Conservation (phyloP, 2,888 invertebrate genomes). For the Euclidia mi region DNA sequence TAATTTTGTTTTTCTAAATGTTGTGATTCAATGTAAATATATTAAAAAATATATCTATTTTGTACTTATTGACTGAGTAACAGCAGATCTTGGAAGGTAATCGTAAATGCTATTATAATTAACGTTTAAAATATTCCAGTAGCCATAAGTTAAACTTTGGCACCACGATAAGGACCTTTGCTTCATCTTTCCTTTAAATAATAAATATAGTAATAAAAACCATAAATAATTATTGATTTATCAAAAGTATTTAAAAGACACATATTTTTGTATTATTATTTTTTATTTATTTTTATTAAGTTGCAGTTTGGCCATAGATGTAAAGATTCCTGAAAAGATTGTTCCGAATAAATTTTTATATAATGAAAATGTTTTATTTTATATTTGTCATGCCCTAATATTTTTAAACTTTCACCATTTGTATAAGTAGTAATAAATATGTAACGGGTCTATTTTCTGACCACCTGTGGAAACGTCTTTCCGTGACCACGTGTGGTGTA, state of each 20-base stretch:
- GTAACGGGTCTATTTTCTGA: no score
- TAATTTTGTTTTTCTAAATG: constrained; percentile 62
- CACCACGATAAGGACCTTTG: constrained; percentile 45
- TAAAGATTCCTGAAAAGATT: constrained; percentile 69
- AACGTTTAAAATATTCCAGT: constrained; percentile 42
- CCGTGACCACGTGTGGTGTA: no score
- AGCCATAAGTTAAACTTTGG: constrained; percentile 51
- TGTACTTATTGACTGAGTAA: constrained; percentile 80
- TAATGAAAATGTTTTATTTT: constrained; percentile 68
- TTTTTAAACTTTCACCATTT: no score
- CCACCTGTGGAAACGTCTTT: no score
- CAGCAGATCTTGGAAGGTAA: constrained; percentile 48
- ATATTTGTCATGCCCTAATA: constrained; percentile 15
- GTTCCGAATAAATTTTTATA: constrained; percentile 83
- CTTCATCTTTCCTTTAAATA: constrained; percentile 49
- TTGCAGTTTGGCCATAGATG: constrained; percentile 69
- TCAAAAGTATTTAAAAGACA: constrained; percentile 73
- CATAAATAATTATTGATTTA: constrained; percentile 44
- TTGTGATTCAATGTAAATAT: constrained; percentile 81
- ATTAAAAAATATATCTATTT: constrained; percentile 67
- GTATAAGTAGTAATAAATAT: no score
- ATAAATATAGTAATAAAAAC: constrained; percentile 41
- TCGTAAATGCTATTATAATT: constrained; percentile 37
- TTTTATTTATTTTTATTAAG: constrained; percentile 73
- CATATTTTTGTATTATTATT: constrained; percentile 85